phyloP scores from a whole-genome alignment of 92 coral and sea anemone species.

The Micromussa lordhowensis region DNA sequence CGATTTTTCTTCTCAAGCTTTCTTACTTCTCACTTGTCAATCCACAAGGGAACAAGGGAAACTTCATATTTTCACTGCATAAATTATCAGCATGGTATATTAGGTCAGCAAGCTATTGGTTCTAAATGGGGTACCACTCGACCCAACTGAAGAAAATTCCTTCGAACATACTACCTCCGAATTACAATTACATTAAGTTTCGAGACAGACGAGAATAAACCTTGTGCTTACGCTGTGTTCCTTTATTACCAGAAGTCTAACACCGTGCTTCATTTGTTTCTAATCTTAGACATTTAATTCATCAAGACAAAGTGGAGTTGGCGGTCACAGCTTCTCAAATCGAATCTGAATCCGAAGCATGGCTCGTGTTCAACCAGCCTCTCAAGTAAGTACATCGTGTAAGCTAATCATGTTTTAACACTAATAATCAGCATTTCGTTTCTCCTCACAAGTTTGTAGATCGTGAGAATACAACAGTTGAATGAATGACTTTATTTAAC shows the following conservation, averaged over 20 bases:
- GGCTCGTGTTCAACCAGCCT: slow-evolving; percentile 82
- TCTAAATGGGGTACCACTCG: no score
- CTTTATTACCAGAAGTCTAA: neutral
- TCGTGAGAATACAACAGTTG: neutral
- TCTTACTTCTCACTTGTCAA: neutral
- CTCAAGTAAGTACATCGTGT: slow-evolving; percentile 52
- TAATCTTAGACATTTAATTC: slow-evolving; percentile 76
- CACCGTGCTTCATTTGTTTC: neutral
- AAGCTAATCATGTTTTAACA: neutral
- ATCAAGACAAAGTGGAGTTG: slow-evolving; percentile 87
- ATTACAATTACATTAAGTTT: no score
- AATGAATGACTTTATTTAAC: no score
- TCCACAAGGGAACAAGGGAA: neutral
- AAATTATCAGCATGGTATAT: no score
- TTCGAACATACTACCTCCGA: no score
- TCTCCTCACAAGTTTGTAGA: neutral
- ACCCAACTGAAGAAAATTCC: no score
- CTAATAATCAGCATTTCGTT: neutral
- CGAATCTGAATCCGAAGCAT: slow-evolving; percentile 92
- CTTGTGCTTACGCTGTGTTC: neutral
- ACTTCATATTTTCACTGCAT: neutral
- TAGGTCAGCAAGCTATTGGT: no score
- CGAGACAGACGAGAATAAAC: no score
- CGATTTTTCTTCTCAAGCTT: neutral
- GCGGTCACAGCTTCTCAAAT: slow-evolving; percentile 79